These are phyloP conservation scores for Phrynocephalus vlangalii DNA, from an alignment of 2,797 vertebrate genomes.

Conservation along the genomic window DNA sequence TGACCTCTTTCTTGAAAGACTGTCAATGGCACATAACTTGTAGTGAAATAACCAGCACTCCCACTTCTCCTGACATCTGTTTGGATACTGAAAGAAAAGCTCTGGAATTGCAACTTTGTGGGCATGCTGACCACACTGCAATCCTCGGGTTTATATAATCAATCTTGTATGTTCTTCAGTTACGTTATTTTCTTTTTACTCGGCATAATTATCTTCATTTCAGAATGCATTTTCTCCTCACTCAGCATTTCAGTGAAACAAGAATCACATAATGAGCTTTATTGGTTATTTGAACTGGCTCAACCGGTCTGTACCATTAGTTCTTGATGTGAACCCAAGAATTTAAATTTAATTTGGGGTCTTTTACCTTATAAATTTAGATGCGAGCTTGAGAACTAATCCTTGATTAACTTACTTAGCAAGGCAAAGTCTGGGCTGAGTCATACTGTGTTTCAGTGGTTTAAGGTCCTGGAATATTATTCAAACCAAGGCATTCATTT, in stretches of 20 bases:
- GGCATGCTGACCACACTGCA: background rate
- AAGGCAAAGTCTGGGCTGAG: background rate
- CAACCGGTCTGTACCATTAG: background rate
- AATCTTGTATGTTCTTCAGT: rapidly evolving
- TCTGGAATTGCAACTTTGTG: background rate
- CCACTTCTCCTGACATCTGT: slow-evolving; percentile 8
- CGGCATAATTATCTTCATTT: background rate
- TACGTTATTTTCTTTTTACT: background rate
- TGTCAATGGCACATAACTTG: slow-evolving; percentile 12
- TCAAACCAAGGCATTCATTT: background rate
- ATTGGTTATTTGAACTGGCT: background rate
- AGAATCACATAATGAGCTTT: background rate
- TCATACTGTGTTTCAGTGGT: background rate
- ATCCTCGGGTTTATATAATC: background rate
- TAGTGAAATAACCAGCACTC: background rate
- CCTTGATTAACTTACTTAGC: slow-evolving; percentile 4
- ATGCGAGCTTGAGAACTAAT: background rate
- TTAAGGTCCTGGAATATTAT: background rate
- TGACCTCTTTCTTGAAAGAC: slow-evolving; percentile 10
- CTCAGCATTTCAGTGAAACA: background rate
- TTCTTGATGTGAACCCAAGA: background rate
- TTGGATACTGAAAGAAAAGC: background rate
- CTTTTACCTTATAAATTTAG: background rate
- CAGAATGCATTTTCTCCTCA: background rate
- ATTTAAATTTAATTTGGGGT: background rate